Percentiles rank a stretch among this genome's conserved stretches.
Evolutionary conservation across 2,888 invertebrate species (phyloP).

Genomic region (Dexiosoma caninum): DNA sequence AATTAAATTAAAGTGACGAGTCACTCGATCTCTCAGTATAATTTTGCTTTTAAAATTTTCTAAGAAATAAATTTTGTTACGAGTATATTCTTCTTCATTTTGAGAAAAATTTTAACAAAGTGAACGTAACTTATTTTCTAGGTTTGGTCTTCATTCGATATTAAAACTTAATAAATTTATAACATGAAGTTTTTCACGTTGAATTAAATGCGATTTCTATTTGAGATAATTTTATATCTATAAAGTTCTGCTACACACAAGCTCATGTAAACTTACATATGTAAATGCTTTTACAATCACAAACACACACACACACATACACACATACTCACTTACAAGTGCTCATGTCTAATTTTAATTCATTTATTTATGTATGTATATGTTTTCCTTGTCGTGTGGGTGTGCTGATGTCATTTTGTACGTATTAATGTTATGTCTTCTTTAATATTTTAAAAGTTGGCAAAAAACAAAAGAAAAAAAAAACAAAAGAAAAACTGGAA

Average conservation of each 20-base stretch:
- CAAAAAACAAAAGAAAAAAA: neutral
- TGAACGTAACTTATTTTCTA: neutral
- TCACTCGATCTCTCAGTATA: no score
- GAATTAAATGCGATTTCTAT: slow-evolving; percentile 13
- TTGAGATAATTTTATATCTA: slow-evolving; percentile 18
- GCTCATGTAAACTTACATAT: neutral
- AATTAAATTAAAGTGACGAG: no score
- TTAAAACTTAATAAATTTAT: slow-evolving; percentile 22
- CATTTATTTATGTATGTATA: neutral
- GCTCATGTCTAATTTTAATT: neutral
- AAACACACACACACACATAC: neutral
- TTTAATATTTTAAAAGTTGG: neutral
- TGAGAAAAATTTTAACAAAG: neutral
- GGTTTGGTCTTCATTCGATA: slow-evolving; percentile 21
- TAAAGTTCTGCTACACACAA: neutral
- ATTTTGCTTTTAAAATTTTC: no score
- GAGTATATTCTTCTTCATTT: neutral
- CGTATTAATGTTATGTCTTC: slow-evolving; percentile 12
- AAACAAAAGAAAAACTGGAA: neutral
- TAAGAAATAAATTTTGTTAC: neutral
- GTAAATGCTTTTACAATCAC: neutral
- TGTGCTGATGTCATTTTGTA: slow-evolving; percentile 28
- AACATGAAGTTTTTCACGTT: slow-evolving; percentile 13
- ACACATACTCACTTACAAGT: no score
- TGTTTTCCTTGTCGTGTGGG: neutral